A percentile compares a stretch with the other conserved stretches of the same genome.
Evolutionary conservation across 1,140 invertebrate species (phyloP).

Genomic region (Xylocopa sonorina): DNA sequence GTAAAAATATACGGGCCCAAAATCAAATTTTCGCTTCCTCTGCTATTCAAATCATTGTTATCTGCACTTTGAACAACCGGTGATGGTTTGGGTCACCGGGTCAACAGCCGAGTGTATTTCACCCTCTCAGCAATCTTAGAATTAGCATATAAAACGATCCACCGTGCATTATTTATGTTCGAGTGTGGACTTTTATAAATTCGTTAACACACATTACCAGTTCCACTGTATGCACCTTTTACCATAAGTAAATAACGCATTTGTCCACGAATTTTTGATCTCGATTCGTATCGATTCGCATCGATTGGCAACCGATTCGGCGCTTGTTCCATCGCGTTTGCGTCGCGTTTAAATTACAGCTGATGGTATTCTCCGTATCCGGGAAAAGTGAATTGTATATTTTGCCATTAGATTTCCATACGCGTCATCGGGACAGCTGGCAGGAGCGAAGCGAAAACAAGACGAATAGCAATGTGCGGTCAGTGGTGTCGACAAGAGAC

Average conservation of each 20-base stretch:
- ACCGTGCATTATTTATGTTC: constrained; percentile 72
- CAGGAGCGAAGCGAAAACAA: constrained; percentile 68
- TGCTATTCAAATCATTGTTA: constrained; percentile 43
- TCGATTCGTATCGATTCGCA: no score
- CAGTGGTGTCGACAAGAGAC: constrained; percentile 57
- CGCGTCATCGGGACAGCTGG: constrained; percentile 43
- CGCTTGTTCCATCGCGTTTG: no score
- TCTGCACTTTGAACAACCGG: constrained; percentile 57
- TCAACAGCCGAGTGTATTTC: constrained; percentile 74
- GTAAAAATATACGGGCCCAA: not conserved
- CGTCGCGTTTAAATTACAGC: no score
- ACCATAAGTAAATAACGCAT: not conserved
- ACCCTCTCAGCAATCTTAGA: constrained; percentile 63
- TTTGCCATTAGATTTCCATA: constrained; percentile 60
- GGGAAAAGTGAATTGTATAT: not conserved
- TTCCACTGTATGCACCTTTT: not conserved
- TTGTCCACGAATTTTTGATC: no score
- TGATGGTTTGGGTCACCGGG: constrained; percentile 66
- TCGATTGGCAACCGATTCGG: no score
- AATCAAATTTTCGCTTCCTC: constrained; percentile 2
- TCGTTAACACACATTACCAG: constrained; percentile 27
- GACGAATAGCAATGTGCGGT: constrained; percentile 71
- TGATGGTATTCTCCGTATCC: not conserved
- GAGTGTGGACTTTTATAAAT: constrained; percentile 61
- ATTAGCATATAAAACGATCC: constrained; percentile 76